Evolutionary conservation across 2,113 vertebrate species (phyloP), one percentile per base, ranked within the genome.

Genomic region (Rhea pennata): DNA sequence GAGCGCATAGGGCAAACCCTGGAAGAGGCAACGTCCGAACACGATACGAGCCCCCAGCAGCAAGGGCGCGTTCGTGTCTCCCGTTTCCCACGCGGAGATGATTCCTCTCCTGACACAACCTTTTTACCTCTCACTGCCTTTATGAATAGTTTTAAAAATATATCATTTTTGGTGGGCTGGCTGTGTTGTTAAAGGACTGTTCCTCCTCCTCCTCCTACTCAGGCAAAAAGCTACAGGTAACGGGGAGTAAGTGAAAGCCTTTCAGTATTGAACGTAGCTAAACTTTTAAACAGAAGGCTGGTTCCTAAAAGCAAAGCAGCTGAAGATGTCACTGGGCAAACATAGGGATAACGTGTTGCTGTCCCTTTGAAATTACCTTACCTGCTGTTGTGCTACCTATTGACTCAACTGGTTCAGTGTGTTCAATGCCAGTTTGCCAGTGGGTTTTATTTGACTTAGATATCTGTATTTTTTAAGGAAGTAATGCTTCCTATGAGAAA

Each of bases 301-400:
- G 78, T 89, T 94, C 56, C 84, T 67, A 87, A 72, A 94, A 91
- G 39, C 13, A 59, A 94, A 91, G 48, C 73, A 84, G 65, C n/a
- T 59, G 84, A 89, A 94, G 84, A 33, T 94, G 70, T 81, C 87
- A 91, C 81, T 81, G 67, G 81, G 77, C 89, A 92, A 94, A 84
- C 69, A 77, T 0, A 0, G 81, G 87, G 77, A 89, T 3, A 81
- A 87, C 89, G 65, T 46, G 7, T 51, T 72, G 84, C 46, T 16
- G 26, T 20, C 64, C 70, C 81, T 89, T 1, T 3, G 96, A 93
- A 95, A 85, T 82, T 67, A 82, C 81, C 61, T 81, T 84, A 26
- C 7, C 9, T 14, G 54, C 56, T 77, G 6, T 26, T 89, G 84
- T 84, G 89, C 81, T 42, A 91, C 84, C 81, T 81, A 89, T 84